These are phyloP conservation scores for Trachelus iudaicus DNA, from an alignment of 2,888 invertebrate genomes.

Conservation along the genomic window DNA sequence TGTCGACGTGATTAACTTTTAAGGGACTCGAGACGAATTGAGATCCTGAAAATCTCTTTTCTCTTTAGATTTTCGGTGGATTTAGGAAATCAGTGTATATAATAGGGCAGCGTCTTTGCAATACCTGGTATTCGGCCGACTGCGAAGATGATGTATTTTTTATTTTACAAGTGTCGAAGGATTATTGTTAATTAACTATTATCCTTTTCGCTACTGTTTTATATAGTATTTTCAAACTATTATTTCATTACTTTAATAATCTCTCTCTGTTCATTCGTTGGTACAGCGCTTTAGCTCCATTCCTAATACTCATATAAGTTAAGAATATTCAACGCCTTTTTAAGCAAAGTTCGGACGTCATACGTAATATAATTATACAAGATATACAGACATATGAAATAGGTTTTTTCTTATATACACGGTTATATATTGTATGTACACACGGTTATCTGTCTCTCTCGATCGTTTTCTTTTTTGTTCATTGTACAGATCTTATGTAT, in stretches of 20 bases:
- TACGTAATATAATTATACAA: background rate
- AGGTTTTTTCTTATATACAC: background rate
- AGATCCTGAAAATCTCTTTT: background rate
- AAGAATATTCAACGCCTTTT: background rate
- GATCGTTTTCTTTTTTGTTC: constrained; percentile 28
- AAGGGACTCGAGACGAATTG: background rate
- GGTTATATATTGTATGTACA: constrained; percentile 1
- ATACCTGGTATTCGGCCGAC: constrained; percentile 22
- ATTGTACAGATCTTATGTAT: constrained; percentile 53
- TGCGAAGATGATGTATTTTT: constrained; percentile 27
- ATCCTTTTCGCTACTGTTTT: constrained; percentile 25
- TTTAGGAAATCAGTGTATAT: constrained; percentile 25
- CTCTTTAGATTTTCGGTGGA: background rate
- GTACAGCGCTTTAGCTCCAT: background rate
- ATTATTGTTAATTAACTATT: constrained; percentile 15
- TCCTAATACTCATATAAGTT: background rate
- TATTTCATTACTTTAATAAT: constrained; percentile 1
- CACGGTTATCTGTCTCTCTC: background rate
- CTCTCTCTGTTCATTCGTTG: background rate
- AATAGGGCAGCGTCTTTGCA: constrained; percentile 22
- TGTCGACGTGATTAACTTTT: background rate
- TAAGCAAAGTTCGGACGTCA: background rate
- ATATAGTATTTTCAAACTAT: constrained; percentile 13
- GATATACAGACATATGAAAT: constrained; percentile 35
- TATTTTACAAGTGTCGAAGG: constrained; percentile 19